phyloP scores from a whole-genome alignment of 1,140 invertebrate genomes.

The Zophobas morio region DNA sequence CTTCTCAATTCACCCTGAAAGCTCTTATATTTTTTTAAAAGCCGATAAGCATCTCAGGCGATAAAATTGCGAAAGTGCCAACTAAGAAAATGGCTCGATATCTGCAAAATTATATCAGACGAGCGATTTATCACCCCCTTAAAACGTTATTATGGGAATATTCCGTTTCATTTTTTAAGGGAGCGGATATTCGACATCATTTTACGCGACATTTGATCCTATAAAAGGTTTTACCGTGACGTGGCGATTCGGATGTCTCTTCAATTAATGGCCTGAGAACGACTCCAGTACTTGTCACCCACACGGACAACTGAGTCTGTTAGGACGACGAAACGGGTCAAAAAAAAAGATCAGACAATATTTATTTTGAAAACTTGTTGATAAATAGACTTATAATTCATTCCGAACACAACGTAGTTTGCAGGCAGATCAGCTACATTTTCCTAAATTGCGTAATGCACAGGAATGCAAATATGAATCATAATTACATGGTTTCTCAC shows the following conservation, averaged over 20 bases:
- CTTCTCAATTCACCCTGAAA: not conserved
- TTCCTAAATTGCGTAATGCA: too few species aligned
- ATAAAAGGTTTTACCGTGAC: conserved; percentile 14
- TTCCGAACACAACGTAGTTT: too few species aligned
- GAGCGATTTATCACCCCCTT: conserved; percentile 26
- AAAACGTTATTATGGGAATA: conserved; percentile 27
- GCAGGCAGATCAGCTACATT: too few species aligned
- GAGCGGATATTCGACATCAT: conserved; percentile 27
- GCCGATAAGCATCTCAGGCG: conserved; percentile 18
- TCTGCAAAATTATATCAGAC: conserved; percentile 29
- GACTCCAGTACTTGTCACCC: too few species aligned
- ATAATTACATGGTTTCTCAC: too few species aligned
- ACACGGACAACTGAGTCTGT: too few species aligned
- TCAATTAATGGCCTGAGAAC: not conserved
- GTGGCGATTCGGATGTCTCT: conserved; percentile 7
- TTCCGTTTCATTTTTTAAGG: conserved; percentile 32
- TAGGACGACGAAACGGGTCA: too few species aligned
- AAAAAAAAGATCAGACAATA: too few species aligned
- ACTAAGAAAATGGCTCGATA: conserved; percentile 23
- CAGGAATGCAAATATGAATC: too few species aligned
- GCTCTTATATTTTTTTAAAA: conserved; percentile 28
- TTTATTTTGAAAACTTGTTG: too few species aligned
- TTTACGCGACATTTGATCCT: conserved; percentile 43
- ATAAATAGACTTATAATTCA: too few species aligned
- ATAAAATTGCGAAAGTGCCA: conserved; percentile 21